These are phyloP conservation scores for Hydractinia symbiolongicarpus DNA, from an alignment of 30 jellyfish, hydroid and myxozoan species.

Conservation along the genomic window DNA sequence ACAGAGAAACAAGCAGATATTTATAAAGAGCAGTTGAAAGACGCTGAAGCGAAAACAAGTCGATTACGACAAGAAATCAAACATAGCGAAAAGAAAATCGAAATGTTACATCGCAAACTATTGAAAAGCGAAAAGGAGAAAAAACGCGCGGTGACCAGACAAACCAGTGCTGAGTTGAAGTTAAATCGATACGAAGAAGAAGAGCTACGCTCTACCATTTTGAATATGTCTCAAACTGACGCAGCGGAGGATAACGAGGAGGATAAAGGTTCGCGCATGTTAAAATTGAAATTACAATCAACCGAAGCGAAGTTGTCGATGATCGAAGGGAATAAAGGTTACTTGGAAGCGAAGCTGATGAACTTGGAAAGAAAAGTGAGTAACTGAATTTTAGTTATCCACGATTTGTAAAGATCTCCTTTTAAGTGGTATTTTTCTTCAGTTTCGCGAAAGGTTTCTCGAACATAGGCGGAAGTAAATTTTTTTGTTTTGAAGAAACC, in stretches of 20 bases:
- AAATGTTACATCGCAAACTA: constrained; percentile 48
- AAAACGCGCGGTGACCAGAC: constrained; percentile 47
- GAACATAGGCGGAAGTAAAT: too few relatives aligned
- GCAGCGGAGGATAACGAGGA: constrained; percentile 53
- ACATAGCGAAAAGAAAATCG: constrained; percentile 72
- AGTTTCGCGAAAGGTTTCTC: too few relatives aligned
- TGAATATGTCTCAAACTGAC: constrained; percentile 10
- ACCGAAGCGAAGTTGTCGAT: constrained; percentile 90
- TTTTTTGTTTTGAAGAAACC: too few relatives aligned
- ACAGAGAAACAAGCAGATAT: constrained; percentile 50
- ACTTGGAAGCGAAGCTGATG: constrained; percentile 58
- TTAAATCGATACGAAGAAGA: constrained; percentile 37
- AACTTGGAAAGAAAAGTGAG: constrained; percentile 28
- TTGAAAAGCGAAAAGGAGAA: constrained; percentile 72
- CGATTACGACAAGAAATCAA: constrained; percentile 38
- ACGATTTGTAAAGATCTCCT: too few relatives aligned
- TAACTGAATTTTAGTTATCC: not conserved
- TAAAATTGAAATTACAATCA: constrained; percentile 78
- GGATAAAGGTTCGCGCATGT: constrained; percentile 72
- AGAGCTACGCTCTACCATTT: constrained; percentile 12
- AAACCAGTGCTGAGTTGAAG: constrained; percentile 54
- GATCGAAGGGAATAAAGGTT: constrained; percentile 75
- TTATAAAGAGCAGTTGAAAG: constrained; percentile 46
- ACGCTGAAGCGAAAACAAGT: constrained; percentile 31
- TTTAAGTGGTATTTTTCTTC: too few relatives aligned